Percentiles rank a stretch among this genome's conserved stretches.
Evolutionary conservation across 2,113 vertebrate genomes (phyloP).

Genomic region (Carassius gibelio): DNA sequence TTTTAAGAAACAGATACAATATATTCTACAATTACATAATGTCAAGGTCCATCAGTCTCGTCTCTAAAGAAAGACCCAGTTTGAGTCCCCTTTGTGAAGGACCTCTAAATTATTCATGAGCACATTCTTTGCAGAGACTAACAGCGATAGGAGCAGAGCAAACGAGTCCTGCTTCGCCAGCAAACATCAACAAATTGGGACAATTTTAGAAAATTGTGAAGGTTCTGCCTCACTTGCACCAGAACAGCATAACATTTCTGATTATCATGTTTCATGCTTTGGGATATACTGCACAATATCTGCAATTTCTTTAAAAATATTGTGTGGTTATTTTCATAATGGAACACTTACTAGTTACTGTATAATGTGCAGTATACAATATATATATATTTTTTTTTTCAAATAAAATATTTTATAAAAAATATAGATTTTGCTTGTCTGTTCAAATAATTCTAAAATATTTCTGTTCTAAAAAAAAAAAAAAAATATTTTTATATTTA

Average conservation of each 20-base stretch:
- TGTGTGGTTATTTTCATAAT: too few species aligned
- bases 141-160: background rate
- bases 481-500: too few species aligned
- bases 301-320: too few species aligned
- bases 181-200: background rate
- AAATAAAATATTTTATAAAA: too few species aligned
- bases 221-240: background rate
- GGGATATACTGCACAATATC: background rate
- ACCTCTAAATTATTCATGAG: constrained; percentile 22
- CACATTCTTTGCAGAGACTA: background rate
- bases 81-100: background rate
- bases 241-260: background rate
- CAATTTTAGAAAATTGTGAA: background rate
- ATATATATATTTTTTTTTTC: too few species aligned
- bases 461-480: too few species aligned
- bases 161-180: constrained; percentile 8
- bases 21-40: background rate
- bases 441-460: too few species aligned
- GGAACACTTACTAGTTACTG: too few species aligned
- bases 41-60: background rate
- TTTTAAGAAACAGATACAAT: background rate
- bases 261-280: background rate
- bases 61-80: constrained; percentile 4
- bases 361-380: too few species aligned
- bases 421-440: too few species aligned